Conservation (phyloP, 2,113 vertebrate species). For the Anoplopoma fimbria region DNA sequence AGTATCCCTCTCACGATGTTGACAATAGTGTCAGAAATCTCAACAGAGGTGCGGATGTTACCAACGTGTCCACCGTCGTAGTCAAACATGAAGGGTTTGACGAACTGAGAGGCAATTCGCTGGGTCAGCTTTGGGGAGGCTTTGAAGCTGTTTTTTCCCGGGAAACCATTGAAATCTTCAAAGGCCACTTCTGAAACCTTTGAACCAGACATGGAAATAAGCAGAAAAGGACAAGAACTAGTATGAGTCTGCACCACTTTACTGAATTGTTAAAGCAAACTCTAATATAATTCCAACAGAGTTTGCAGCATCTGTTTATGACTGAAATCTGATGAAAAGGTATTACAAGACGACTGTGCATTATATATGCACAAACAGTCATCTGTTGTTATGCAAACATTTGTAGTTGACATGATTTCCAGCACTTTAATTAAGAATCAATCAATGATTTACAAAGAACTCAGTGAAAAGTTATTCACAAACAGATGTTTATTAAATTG, state of each 20-base stretch:
- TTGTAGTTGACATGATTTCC: neutral
- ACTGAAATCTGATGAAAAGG: neutral
- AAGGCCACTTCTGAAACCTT: constrained; percentile 79
- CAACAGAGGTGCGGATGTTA: constrained; percentile 70
- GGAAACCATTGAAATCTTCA: constrained; percentile 82
- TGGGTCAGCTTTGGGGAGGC: constrained; percentile 68
- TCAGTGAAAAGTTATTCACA: neutral
- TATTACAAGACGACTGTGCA: neutral
- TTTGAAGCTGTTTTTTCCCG: constrained; percentile 60
- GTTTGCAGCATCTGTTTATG: neutral
- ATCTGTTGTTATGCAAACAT: neutral
- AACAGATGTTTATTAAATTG: constrained; percentile 14
- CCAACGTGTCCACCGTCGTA: constrained; percentile 73
- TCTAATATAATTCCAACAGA: neutral
- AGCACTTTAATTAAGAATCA: neutral
- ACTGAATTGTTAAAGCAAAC: neutral
- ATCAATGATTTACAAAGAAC: neutral
- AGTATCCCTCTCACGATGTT: constrained; percentile 85
- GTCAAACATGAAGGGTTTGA: constrained; percentile 79
- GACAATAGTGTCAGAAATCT: constrained; percentile 75
- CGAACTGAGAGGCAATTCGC: constrained; percentile 69
- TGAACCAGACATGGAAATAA: neutral
- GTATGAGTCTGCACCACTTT: neutral
- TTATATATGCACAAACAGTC: neutral
- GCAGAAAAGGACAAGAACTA: neutral